A percentile compares a stretch with the other conserved stretches of the same genome.
Conservation (phyloP, 2,888 invertebrate genomes). For the Malachius bipustulatus region DNA sequence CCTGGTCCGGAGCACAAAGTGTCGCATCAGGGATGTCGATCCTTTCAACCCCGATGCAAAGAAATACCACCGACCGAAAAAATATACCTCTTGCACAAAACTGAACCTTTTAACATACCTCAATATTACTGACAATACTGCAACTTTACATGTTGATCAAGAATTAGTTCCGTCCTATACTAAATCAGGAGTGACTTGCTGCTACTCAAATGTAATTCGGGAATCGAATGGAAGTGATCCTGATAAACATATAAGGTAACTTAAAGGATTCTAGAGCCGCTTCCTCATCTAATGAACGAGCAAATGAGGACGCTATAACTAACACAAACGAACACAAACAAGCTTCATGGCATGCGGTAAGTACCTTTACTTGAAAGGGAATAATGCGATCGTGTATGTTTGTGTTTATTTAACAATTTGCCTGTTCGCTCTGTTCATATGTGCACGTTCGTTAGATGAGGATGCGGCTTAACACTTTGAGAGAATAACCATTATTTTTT, state of each 20-base stretch:
- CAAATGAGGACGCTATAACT: too few species aligned
- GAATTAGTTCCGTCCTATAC: constrained; percentile 26
- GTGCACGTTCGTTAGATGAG: too few species aligned
- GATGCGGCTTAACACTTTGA: too few species aligned
- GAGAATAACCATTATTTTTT: too few species aligned
- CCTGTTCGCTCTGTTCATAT: too few species aligned
- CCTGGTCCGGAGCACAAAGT: constrained; percentile 47
- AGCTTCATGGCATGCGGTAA: too few species aligned
- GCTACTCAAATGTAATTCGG: constrained; percentile 27
- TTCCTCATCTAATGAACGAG: too few species aligned
- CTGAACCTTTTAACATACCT: constrained; percentile 31
- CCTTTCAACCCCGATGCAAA: constrained; percentile 45
- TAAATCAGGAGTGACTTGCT: constrained; percentile 24
- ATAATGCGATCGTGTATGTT: too few species aligned
- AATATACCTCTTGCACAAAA: constrained; percentile 43
- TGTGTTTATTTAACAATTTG: too few species aligned
- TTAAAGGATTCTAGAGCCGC: too few species aligned
- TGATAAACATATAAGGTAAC: constrained; percentile 26
- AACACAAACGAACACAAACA: too few species aligned
- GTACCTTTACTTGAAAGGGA: too few species aligned
- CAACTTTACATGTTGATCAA: constrained; percentile 29
- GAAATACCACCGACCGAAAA: constrained; percentile 40
- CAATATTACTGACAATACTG: constrained; percentile 26
- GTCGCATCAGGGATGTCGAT: constrained; percentile 51
- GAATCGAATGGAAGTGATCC: constrained; percentile 20